Evolutionary conservation across 64 coral and sea anemone genomes (phyloP).

Genomic region (Exaiptasia diaphana): DNA sequence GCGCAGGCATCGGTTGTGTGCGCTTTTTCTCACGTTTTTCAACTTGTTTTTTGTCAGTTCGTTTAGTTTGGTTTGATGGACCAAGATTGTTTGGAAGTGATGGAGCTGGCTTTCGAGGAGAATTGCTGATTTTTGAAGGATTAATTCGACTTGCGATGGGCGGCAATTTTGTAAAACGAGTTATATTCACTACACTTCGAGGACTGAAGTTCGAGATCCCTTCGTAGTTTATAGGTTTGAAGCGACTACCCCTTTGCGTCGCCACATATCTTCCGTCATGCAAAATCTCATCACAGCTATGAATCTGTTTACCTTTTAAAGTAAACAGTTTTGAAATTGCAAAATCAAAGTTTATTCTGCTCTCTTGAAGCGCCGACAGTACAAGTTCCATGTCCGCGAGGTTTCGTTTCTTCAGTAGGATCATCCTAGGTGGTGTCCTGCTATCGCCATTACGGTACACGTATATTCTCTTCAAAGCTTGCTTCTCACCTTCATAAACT

Average conservation of each 20-base stretch:
- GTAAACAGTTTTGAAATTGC: conserved; percentile 56
- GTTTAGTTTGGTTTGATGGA: not conserved
- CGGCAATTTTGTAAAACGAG: not conserved
- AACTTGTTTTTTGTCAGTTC: not conserved
- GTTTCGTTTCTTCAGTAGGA: conserved; percentile 53
- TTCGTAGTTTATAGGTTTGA: conserved; percentile 55
- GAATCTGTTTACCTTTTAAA: conserved; percentile 22
- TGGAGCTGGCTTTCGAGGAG: not conserved
- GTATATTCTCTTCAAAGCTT: conserved; percentile 49
- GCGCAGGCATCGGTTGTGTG: not conserved
- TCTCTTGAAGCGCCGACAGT: conserved; percentile 58
- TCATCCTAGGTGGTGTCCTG: conserved; percentile 43
- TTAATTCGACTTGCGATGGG: not conserved
- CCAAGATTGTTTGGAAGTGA: not conserved
- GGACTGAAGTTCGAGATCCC: not conserved
- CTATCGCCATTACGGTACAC: conserved; percentile 75
- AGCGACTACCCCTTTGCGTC: conserved; percentile 64
- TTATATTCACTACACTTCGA: not conserved
- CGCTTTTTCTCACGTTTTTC: too few relatives aligned
- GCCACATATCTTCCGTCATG: conserved; percentile 62
- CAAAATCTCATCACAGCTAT: not conserved
- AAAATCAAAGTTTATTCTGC: conserved; percentile 17
- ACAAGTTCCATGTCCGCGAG: conserved; percentile 69
- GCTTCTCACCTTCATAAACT: conserved; percentile 74
- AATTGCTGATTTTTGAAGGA: not conserved